These are phyloP conservation scores for Drosophila neotestacea DNA, from an alignment of 2,888 invertebrate species.

Conservation along the genomic window DNA sequence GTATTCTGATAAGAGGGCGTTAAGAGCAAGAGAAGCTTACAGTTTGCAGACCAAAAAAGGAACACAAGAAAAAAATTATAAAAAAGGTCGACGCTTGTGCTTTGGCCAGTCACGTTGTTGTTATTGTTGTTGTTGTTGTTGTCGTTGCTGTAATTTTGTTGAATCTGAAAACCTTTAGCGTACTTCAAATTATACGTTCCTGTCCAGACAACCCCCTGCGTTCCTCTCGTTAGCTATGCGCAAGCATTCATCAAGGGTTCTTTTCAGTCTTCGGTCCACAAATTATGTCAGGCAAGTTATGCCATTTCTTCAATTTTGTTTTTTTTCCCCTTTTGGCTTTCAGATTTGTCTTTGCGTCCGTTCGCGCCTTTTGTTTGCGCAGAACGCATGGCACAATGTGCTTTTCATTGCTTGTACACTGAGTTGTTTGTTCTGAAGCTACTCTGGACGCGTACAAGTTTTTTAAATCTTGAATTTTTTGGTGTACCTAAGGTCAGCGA, in stretches of 20 bases:
- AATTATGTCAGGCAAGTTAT: constrained; percentile 50
- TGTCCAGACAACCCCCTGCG: constrained; percentile 36
- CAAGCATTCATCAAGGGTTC: constrained; percentile 71
- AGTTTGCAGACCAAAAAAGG: constrained; percentile 48
- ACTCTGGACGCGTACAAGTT: no score
- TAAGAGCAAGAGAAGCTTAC: constrained; percentile 48
- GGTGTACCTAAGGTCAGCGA: constrained; percentile 57
- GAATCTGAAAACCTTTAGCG: constrained; percentile 45
- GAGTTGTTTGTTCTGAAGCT: neutral
- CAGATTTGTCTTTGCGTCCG: constrained; percentile 25
- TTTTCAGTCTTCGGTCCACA: constrained; percentile 29
- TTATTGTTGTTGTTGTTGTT: constrained; percentile 26
- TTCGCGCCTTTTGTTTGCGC: constrained; percentile 61
- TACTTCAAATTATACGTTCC: constrained; percentile 70
- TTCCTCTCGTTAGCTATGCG: constrained; percentile 34
- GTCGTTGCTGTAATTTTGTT: constrained; percentile 18
- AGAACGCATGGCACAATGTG: constrained; percentile 52
- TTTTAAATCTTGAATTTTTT: constrained; percentile 3
- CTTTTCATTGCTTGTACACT: constrained; percentile 55
- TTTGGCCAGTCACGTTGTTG: constrained; percentile 44
- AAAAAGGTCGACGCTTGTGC: constrained; percentile 32
- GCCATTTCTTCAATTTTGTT: constrained; percentile 22
- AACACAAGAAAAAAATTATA: neutral
- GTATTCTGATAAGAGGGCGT: constrained; percentile 62
- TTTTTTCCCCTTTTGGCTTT: constrained; percentile 13